Base-by-base conservation (phyloP, 2,888 invertebrate species). In the Ichneumon xanthorius region DNA sequence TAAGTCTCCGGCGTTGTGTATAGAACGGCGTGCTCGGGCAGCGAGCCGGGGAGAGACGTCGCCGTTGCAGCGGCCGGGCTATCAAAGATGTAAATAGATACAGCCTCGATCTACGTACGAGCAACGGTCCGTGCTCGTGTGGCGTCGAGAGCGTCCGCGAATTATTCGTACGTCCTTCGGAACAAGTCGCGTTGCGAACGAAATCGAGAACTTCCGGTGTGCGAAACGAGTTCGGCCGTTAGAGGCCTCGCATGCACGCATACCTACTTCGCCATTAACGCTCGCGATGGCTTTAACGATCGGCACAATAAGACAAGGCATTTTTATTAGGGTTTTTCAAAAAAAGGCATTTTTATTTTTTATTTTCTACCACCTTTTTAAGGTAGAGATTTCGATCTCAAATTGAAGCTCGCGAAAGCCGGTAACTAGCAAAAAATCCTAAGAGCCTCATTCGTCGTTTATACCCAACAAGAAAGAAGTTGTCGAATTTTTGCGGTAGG, bases 121-220 rank as follows among this genome's bases (percentile, higher is more conserved):
- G 7, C 4, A 16, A 16, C 48, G 30, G 26, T 7, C n/a, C 40
- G 40, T 53, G 63, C 61, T 75, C 50, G 75, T 75, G 75, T n/a
- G 80, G 77, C 78, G 72, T 33, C 67, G 67, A 65, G 55, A 50
- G 78, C 83, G 72, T 79, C 61, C 80, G 72, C 84, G 81, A 82
- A 76, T 86, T 86, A 86, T 86, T 80, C 84, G 77, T 77, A 73
- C 33, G 82, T 82, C 77, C 80, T 86, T 86, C 82, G 72, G 48
- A 63, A 72, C 70, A 61, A 70, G 76, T 58, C 65, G 75, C 48
- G 53, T 58, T 26, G 65, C 77, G 45, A 45, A 70, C 73, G 78
- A 72, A 85, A 81, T 84, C 75, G 68, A 73, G 78, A 78, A 68
- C 72, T 78, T 83, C 78, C 79, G 73, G 79, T 75, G 79, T 68